Base-by-base conservation (phyloP, 2,888 invertebrate genomes). In the Epinotia brunnichana region DNA sequence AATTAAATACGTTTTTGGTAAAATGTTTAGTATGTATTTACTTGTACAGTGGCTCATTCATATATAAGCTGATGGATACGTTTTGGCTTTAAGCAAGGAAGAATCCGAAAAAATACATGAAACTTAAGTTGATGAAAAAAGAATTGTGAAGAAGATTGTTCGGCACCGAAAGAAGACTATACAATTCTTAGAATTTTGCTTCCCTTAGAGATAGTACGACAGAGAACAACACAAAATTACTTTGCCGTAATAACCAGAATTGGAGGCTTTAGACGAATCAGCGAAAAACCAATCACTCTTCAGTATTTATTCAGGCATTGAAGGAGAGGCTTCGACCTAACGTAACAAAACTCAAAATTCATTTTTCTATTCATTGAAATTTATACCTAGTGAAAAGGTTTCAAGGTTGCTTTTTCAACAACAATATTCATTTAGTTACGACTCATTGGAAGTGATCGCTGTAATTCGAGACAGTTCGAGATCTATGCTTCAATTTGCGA, bases 301-400 rank as follows among this genome's bases (percentile, higher is more conserved):
- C 64, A 64, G 35, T 41, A 54, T 64, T 64, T 64, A 54, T 54
- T 54, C 64, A 64, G 54, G 54, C 39, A 54, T 15, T 53, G 53
- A 54, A 21, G 39, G 54, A 29, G 35, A 13, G 54, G 9, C 54
- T 39, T 64, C 64, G 4, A 15, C 0, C 9, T 54, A n/a, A 54
- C 7, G 10, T 21, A 21, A 48, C 48, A 48, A 3, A 4, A n/a
- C 48, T 51, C 39, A 35, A 54, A 54, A 3, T 3, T 13, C 19
- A 7, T 1, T 10, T 11, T 13, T 13, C 21, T 39, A 3, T 64
- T 21, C 39, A 10, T 2, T 19, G 7, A 39, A 39, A 39, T n/a
- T 0, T 19, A 19, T 21, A 39, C n/a, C 11, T 41, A 39, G 1
- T 35, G 0, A 0, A 1, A 4, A 54, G 15, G 15, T 7, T 9